Evolutionary conservation across 1,140 invertebrate genomes (phyloP), one percentile per base, ranked within the genome.

Genomic region (Bombus confusus): DNA sequence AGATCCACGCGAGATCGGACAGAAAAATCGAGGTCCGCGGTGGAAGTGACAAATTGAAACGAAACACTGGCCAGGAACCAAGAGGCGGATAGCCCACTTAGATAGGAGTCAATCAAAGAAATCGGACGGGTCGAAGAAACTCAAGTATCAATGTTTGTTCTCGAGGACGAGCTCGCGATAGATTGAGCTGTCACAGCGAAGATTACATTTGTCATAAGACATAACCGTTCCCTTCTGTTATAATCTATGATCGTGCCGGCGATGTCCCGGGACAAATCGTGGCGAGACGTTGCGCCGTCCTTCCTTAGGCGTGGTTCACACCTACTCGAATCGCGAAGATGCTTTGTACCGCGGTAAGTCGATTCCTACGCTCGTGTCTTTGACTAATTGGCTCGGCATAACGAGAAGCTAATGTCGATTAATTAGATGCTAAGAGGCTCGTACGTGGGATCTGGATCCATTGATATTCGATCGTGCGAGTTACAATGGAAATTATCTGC

Each of bases 161-260:
- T 68, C 64, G 78, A 52, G 59, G 73, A 74, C 76, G 59, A 84
- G 68, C 71, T 34, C 79, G 12, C 64, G 68, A 80, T 80, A 85
- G 84, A 92, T 92, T 90, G 91, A 92, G 90, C 91, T 91, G 91
- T 92, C 91, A 92, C 69, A 79, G 71, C 37, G 83, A 81, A 88
- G 91, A 92, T 92, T 92, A 92, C 88, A 88, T 92, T 92, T 90
- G 91, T 92, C 91, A 87, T 92, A 92, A 92, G 86, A 82, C 85
- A 91, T 86, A 91, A 91, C 74, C 74, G 82, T 90, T 64, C 66
- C 43, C 41, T 73, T 69, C 68, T 64, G 78, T 81, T 64, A 64
- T 86, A 91, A 91, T 91, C 90, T 91, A 83, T 80, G 83, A 91
- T 91, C 90, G 72, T 12, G n/a, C 66, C 72, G 68, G 43, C 47